Evolutionary conservation across 2,888 invertebrate species (phyloP).

Genomic region (Cryptophagus acutangulus): DNA sequence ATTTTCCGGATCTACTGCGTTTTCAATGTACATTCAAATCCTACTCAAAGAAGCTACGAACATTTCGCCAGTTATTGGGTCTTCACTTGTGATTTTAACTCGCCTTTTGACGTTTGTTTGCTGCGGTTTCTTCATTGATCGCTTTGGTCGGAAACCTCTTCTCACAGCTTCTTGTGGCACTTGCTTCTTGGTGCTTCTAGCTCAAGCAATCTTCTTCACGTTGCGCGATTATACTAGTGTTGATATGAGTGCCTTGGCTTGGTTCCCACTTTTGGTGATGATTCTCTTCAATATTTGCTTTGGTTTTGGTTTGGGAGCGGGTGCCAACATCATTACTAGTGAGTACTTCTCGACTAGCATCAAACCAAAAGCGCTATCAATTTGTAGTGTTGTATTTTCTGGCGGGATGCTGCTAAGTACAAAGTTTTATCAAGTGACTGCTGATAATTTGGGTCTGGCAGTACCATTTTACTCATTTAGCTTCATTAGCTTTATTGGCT

Average conservation of each 20-base stretch:
- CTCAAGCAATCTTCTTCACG: constrained; percentile 32
- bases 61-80: constrained; percentile 33
- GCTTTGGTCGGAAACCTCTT: constrained; percentile 33
- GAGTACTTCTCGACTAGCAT: constrained; percentile 40
- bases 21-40: constrained; percentile 34
- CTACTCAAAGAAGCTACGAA: constrained; percentile 38
- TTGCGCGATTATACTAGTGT: constrained; percentile 25
- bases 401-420: constrained; percentile 28
- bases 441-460: constrained; percentile 32
- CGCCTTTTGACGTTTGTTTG: constrained; percentile 32
- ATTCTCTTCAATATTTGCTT: constrained; percentile 32
- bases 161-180: constrained; percentile 31
- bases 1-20: constrained; percentile 34
- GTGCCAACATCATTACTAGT: constrained; percentile 30
- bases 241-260: constrained; percentile 30
- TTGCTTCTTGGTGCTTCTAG: constrained; percentile 28
- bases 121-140: constrained; percentile 35
- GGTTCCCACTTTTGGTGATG: constrained; percentile 34
- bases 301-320: constrained; percentile 30
- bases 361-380: constrained; percentile 33
- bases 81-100: constrained; percentile 45
- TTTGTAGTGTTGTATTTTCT: constrained; percentile 30
- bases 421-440: constrained; percentile 35
- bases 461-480: constrained; percentile 36
- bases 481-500: constrained; percentile 27